Percentiles rank a stretch among this genome's conserved stretches.
phyloP scores from a whole-genome alignment of 1,140 invertebrate genomes.

The Listronotus oregonensis region DNA sequence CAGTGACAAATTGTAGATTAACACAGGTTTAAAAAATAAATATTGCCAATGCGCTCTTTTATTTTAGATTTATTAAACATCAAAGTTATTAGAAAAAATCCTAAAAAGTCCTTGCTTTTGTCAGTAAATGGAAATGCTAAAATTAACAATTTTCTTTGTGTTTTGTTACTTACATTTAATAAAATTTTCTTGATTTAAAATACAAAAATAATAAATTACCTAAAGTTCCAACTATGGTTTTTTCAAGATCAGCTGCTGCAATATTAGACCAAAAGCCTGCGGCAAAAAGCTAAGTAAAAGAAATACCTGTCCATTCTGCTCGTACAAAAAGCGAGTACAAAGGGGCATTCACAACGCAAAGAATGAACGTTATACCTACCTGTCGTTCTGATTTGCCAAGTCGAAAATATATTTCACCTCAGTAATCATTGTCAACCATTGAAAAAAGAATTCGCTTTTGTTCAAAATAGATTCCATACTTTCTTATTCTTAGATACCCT shows the following conservation, averaged over 20 bases:
- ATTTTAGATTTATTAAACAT: too few relatives aligned
- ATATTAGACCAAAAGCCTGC: constrained; percentile 38
- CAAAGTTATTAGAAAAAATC: too few relatives aligned
- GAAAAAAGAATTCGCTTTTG: constrained; percentile 38
- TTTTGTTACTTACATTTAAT: too few relatives aligned
- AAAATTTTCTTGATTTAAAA: too few relatives aligned
- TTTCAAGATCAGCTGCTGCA: constrained; percentile 34
- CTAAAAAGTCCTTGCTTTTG: too few relatives aligned
- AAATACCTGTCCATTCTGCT: constrained; percentile 50
- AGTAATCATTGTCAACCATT: constrained; percentile 51
- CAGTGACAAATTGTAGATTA: too few relatives aligned
- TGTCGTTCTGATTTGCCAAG: constrained; percentile 53
- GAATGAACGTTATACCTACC: constrained; percentile 50
- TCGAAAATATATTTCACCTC: constrained; percentile 53
- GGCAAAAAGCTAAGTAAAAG: constrained; percentile 46
- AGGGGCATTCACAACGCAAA: constrained; percentile 42
- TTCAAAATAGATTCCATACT: constrained; percentile 34
- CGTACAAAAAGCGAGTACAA: constrained; percentile 43
- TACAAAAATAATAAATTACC: too few relatives aligned
- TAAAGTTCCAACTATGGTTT: constrained; percentile 11
- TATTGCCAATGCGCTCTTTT: too few relatives aligned
- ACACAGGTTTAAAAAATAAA: too few relatives aligned
- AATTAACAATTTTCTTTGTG: too few relatives aligned
- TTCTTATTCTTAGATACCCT: constrained; percentile 36
- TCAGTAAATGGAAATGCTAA: too few relatives aligned